Percentiles rank a stretch among this genome's conserved stretches.
phyloP scores from a whole-genome alignment of 1,140 invertebrate species.

The Carcinoscorpius rotundicauda region DNA sequence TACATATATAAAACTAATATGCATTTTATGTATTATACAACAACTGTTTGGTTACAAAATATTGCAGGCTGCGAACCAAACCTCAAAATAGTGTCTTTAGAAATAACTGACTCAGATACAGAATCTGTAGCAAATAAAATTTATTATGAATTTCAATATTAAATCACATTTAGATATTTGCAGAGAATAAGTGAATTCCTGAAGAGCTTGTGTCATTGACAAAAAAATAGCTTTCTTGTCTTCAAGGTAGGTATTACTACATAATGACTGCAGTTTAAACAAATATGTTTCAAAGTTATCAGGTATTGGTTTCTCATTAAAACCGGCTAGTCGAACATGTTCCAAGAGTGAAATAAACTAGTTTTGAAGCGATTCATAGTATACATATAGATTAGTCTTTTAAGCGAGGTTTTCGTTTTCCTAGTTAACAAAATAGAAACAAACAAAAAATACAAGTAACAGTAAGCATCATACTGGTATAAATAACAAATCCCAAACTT shows the following conservation, averaged over 20 bases:
- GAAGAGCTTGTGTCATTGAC: conserved; percentile 73
- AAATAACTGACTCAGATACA: too few relatives aligned
- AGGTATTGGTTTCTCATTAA: conserved; percentile 53
- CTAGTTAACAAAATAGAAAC: background rate
- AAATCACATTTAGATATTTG: conserved; percentile 9
- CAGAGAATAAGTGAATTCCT: conserved; percentile 62
- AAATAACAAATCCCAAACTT: too few relatives aligned
- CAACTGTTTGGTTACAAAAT: too few relatives aligned
- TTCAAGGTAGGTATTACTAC: conserved; percentile 46
- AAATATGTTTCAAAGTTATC: conserved; percentile 74
- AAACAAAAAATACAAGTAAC: too few relatives aligned
- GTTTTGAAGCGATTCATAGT: conserved; percentile 81
- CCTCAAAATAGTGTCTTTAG: too few relatives aligned
- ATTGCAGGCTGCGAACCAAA: too few relatives aligned
- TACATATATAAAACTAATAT: too few relatives aligned
- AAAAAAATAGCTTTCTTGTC: conserved; percentile 62
- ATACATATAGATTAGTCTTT: conserved; percentile 68
- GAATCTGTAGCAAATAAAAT: too few relatives aligned
- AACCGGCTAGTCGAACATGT: conserved; percentile 65
- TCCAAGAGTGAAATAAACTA: conserved; percentile 83
- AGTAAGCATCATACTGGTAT: too few relatives aligned
- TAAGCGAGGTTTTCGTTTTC: conserved; percentile 43
- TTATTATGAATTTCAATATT: too few relatives aligned
- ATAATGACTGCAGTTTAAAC: conserved; percentile 79
- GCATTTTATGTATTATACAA: too few relatives aligned